Evolutionary conservation across 2,888 invertebrate species (phyloP).

Genomic region (Proisotoma minuta): DNA sequence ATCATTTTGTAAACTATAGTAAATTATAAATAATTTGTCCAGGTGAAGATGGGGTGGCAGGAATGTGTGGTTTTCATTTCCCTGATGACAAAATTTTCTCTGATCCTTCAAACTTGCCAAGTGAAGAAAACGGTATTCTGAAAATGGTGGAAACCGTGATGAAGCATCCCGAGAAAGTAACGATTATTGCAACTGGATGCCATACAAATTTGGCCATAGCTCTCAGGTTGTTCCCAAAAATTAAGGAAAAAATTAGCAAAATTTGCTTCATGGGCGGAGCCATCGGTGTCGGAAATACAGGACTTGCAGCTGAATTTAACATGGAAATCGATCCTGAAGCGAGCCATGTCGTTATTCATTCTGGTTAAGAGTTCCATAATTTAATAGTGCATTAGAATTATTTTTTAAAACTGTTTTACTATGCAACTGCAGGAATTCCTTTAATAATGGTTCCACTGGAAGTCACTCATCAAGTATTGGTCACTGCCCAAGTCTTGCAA

Average conservation of each 20-base stretch:
- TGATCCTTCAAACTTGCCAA: conserved; percentile 8
- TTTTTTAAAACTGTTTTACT: conserved; percentile 3
- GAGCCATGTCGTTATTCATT: conserved; percentile 30
- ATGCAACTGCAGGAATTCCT: conserved; percentile 22
- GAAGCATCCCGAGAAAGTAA: conserved; percentile 23
- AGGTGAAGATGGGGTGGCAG: conserved; percentile 38
- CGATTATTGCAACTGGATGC: conserved; percentile 32
- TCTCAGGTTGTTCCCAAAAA: conserved; percentile 32
- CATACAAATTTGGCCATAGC: conserved; percentile 35
- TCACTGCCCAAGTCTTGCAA: conserved; percentile 18
- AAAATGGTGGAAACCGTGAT: conserved; percentile 23
- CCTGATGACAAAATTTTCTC: conserved; percentile 32
- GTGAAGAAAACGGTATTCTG: conserved; percentile 21
- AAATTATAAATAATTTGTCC: neutral
- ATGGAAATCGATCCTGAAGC: conserved; percentile 40
- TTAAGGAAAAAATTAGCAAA: conserved; percentile 28
- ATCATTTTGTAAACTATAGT: neutral
- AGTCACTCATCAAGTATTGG: conserved; percentile 29
- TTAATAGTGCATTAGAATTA: neutral
- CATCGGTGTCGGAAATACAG: conserved; percentile 36
- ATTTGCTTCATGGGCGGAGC: conserved; percentile 40
- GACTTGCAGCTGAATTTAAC: conserved; percentile 34
- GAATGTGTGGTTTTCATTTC: conserved; percentile 39
- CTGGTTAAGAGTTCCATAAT: conserved; percentile 24
- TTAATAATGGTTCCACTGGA: conserved; percentile 38